Evolutionary conservation across 1,140 invertebrate species (phyloP).

Genomic region (Pemphigus obesinymphae): DNA sequence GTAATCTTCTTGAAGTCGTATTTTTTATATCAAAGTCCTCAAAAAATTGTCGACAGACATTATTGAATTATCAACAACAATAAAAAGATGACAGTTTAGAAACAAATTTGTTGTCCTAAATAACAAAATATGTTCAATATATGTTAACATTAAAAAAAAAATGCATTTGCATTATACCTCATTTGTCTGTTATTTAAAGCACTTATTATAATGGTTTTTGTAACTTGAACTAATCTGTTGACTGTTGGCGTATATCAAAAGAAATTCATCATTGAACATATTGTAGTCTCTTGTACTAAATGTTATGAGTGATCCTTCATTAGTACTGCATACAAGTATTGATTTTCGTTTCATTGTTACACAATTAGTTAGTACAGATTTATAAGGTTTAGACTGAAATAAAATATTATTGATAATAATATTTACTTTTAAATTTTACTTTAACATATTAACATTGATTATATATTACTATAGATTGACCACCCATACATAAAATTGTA

Average conservation of each 20-base stretch:
- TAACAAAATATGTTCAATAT: constrained; percentile 42
- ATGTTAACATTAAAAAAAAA: background rate
- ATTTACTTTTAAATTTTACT: no score
- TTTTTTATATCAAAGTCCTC: constrained; percentile 38
- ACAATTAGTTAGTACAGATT: constrained; percentile 71
- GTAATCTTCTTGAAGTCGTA: constrained; percentile 52
- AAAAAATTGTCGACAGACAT: constrained; percentile 79
- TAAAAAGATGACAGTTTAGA: constrained; percentile 75
- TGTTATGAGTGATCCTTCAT: constrained; percentile 78
- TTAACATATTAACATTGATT: no score
- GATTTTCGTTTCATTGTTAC: constrained; percentile 70
- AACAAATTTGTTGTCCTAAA: constrained; percentile 77
- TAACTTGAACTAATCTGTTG: constrained; percentile 77
- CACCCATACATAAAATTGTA: no score
- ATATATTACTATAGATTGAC: no score
- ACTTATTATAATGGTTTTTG: constrained; percentile 77
- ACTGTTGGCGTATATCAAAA: constrained; percentile 58
- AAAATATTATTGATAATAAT: constrained; percentile 5
- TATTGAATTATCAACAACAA: constrained; percentile 76
- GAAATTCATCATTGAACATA: constrained; percentile 75
- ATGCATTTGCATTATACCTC: constrained; percentile 54
- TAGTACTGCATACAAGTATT: constrained; percentile 75
- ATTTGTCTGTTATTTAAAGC: constrained; percentile 83
- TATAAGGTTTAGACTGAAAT: constrained; percentile 72
- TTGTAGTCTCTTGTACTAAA: constrained; percentile 89